A percentile compares a stretch with the other conserved stretches of the same genome.
phyloP scores from a whole-genome alignment of 2,888 invertebrate species.

The Apodemia duryi region DNA sequence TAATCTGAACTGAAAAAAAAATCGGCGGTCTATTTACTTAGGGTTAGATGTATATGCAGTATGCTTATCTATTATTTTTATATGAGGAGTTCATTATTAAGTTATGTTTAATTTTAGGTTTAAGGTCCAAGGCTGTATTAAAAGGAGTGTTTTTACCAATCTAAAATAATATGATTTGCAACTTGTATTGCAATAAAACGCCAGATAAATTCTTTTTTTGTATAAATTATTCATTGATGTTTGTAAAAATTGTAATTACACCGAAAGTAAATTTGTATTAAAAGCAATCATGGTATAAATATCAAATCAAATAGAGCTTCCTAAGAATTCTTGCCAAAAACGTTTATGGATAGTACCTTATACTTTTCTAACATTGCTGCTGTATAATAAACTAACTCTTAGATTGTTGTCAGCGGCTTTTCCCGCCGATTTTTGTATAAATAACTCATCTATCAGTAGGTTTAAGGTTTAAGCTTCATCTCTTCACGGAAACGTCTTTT shows the following conservation, averaged over 20 bases:
- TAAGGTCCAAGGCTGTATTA: slow-evolving; percentile 78
- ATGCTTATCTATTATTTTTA: slow-evolving; percentile 67
- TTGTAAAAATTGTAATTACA: slow-evolving; percentile 1
- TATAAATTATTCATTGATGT: background rate
- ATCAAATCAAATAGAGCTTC: background rate
- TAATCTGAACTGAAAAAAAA: slow-evolving; percentile 33
- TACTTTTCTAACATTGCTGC: background rate
- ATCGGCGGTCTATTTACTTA: slow-evolving; percentile 74
- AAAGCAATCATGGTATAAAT: slow-evolving; percentile 2
- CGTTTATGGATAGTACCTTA: background rate
- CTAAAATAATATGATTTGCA: slow-evolving; percentile 16
- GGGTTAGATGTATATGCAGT: slow-evolving; percentile 54
- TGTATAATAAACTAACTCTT: background rate
- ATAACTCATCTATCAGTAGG: no score
- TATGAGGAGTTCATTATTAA: slow-evolving; percentile 74
- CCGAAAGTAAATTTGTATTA: background rate
- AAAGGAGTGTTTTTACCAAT: slow-evolving; percentile 51
- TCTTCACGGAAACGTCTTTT: no score
- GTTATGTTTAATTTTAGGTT: slow-evolving; percentile 69
- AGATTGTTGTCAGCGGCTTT: no score
- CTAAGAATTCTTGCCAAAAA: slow-evolving; percentile 7
- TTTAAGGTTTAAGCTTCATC: no score
- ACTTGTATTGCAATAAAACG: slow-evolving; percentile 24
- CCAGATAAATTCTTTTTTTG: background rate
- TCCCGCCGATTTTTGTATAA: no score